phyloP scores from a whole-genome alignment of 2,113 vertebrate genomes.

The Elachura formosa region DNA sequence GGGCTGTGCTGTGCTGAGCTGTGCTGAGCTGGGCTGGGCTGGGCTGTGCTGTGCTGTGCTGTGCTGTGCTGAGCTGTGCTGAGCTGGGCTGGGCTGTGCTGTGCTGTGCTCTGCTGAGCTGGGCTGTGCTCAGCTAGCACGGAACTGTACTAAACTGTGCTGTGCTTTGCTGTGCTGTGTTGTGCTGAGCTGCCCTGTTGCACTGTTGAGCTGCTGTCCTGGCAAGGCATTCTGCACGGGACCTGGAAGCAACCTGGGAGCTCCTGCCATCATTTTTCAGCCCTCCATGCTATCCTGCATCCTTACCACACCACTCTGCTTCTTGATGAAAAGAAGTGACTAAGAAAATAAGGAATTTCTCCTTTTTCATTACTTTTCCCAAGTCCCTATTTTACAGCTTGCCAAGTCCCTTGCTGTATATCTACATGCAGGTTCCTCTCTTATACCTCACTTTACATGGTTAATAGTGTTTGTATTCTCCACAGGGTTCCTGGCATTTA shows the following conservation, averaged over 20 bases:
- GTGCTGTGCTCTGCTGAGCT: background rate
- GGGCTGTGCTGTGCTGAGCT: accelerated
- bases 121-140: too few relatives aligned
- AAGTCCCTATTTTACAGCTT: background rate
- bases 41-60: background rate
- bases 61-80: background rate
- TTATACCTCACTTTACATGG: background rate
- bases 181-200: background rate
- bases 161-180: background rate
- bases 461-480: background rate
- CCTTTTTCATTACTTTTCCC: background rate
- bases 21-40: accelerated
- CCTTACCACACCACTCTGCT: accelerated
- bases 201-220: background rate
- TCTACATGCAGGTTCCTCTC: background rate
- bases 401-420: background rate
- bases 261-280: background rate
- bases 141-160: background rate
- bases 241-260: background rate
- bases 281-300: background rate
- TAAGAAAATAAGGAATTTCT: background rate
- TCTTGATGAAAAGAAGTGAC: background rate
- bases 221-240: background rate
- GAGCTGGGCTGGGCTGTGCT: background rate
- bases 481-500: background rate